Evolutionary conservation across 2,797 vertebrate genomes (phyloP), one percentile per base, ranked within the genome.

Genomic region (Luscinia megarhynchos): DNA sequence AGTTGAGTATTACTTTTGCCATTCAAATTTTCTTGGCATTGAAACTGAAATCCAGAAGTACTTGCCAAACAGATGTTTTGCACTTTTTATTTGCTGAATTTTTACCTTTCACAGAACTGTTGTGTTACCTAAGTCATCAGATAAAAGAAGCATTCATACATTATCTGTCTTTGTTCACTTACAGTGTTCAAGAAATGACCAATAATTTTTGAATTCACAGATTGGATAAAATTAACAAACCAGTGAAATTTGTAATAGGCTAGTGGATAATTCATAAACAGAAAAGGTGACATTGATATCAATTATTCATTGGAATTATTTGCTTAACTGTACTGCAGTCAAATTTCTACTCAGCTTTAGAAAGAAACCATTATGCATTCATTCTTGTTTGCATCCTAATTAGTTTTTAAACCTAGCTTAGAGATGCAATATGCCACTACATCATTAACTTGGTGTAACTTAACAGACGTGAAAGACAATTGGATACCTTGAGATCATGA

Each of bases 251-350:
- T 73, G 14, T 66, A 80, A 78, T 45, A 80, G 22, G 27, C 32
- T 64, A 64, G 66, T 75, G 54, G 79, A 34, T 87, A 84, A 92
- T 89, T 95, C 73, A 89, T 87, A 91, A 89, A 87, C 30, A 80
- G 61, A 75, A 59, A 84, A 94, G 93, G 82, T 91, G 95, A 95
- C 93, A 95, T 66, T 95, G 92, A 75, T 92, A 95, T 95, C n/a
- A 95, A 87, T 95, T 95, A 96, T 97, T 96, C 78, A 95, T 84
- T 78, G 51, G 36, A 89, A 93, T 89, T 95, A 89, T 89, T 93
- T 96, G 55, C 84, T 87, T 80, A 94, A 73, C 54, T 90, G 58
- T 89, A 68, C 54, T 69, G 88, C 87, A 72, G 87, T 83, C 66
- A 93, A 76, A 90, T 83, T 92, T 94, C 64, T 87, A 32, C 68